These are phyloP conservation scores for Hippoglossus stenolepis DNA, from an alignment of 2,113 vertebrate genomes.

Conservation along the genomic window DNA sequence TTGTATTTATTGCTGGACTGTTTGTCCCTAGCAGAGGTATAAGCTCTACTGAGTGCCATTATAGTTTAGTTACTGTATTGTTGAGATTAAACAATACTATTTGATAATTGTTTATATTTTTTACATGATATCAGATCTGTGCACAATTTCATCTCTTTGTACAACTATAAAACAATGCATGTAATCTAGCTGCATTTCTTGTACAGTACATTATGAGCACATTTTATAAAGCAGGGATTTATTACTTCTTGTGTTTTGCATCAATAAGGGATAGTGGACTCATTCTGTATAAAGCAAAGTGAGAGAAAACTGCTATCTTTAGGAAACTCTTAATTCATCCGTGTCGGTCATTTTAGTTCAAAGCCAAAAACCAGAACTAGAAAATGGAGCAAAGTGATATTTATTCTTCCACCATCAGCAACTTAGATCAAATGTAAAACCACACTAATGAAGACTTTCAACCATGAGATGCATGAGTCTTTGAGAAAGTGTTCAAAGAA, in stretches of 20 bases:
- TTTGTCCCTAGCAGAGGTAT: no score
- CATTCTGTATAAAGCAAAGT: background rate
- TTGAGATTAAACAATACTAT: background rate
- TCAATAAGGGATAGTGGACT: no score
- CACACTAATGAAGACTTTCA: background rate
- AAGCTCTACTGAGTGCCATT: no score
- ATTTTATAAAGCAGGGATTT: background rate
- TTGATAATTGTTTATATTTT: background rate
- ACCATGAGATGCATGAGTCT: no score
- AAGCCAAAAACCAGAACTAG: background rate
- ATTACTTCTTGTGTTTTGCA: background rate
- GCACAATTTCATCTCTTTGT: background rate
- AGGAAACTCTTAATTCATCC: background rate
- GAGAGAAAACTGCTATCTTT: background rate
- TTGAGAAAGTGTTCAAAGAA: background rate
- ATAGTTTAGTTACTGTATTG: background rate
- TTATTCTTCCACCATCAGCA: background rate
- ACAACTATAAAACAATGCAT: background rate
- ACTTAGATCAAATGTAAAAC: constrained; percentile 3
- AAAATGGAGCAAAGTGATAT: constrained; percentile 11
- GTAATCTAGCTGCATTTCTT: background rate
- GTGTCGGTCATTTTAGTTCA: background rate
- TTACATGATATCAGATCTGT: background rate
- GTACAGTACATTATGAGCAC: background rate
- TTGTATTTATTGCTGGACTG: no score